phyloP scores from a whole-genome alignment of 2,888 invertebrate species.

The Cecidostiba fungosa region DNA sequence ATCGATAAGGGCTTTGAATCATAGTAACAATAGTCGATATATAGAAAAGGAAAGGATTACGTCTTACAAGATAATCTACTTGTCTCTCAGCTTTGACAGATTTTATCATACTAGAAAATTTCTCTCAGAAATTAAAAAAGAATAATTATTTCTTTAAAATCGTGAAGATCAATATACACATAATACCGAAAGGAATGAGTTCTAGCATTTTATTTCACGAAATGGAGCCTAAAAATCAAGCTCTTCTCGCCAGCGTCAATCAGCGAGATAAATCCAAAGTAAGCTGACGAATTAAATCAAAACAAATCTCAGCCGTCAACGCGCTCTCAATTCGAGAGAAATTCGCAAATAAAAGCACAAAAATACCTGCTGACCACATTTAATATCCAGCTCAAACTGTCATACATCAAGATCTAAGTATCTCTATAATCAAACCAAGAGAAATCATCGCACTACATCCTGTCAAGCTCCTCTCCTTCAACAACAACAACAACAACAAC shows the following conservation, averaged over 20 bases:
- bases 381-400: too few relatives aligned
- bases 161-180: too few relatives aligned
- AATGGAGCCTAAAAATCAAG: not conserved
- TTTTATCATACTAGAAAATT: too few relatives aligned
- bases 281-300: not conserved
- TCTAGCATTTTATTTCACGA: too few relatives aligned
- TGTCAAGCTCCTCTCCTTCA: not conserved
- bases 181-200: too few relatives aligned
- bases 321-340: not conserved
- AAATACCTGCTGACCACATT: not conserved
- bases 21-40: not conserved
- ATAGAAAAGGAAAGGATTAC: constrained; percentile 5
- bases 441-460: not conserved
- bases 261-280: not conserved
- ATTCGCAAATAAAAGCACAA: not conserved
- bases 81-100: too few relatives aligned
- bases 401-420: not conserved
- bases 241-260: not conserved
- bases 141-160: too few relatives aligned
- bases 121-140: too few relatives aligned
- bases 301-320: not conserved
- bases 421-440: not conserved
- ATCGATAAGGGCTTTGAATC: constrained; percentile 17
- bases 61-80: not conserved
- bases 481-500: not conserved